phyloP scores from a whole-genome alignment of 2,113 vertebrate genomes.

The Lampris incognitus region DNA sequence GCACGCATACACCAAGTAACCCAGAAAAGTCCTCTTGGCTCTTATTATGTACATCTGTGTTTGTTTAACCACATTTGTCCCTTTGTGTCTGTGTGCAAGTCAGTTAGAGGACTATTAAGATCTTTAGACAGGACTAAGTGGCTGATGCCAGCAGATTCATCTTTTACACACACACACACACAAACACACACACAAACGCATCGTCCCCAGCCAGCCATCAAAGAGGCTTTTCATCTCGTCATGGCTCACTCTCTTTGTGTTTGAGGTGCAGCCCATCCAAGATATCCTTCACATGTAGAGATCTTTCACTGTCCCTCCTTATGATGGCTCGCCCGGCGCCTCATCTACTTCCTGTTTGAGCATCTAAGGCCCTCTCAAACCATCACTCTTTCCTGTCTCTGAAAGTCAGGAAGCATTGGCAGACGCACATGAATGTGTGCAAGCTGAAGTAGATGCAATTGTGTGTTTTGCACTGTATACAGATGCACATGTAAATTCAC shows the following conservation, averaged over 20 bases:
- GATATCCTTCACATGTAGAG: conserved; percentile 74
- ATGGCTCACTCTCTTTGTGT: conserved; percentile 64
- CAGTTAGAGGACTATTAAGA: conserved; percentile 40
- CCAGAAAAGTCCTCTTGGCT: conserved; percentile 61
- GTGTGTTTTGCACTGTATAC: conserved; percentile 27
- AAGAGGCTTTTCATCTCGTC: conserved; percentile 64
- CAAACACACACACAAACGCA: conserved; percentile 30
- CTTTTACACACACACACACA: conserved; percentile 56
- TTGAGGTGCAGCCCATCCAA: conserved; percentile 72
- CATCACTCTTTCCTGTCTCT: conserved; percentile 57
- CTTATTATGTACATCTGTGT: conserved; percentile 42
- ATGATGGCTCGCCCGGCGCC: conserved; percentile 67
- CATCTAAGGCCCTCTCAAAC: conserved; percentile 56
- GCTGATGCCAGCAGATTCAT: conserved; percentile 67
- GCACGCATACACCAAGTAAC: conserved; percentile 66
- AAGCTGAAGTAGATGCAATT: no score
- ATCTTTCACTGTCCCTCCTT: conserved; percentile 60
- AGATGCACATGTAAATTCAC: background rate
- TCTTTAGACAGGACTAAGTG: conserved; percentile 59
- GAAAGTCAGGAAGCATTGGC: conserved; percentile 45
- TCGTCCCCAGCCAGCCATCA: conserved; percentile 62
- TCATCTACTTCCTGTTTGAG: conserved; percentile 68
- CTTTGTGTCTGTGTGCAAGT: conserved; percentile 33
- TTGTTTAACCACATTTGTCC: conserved; percentile 41
- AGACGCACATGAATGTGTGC: background rate